phyloP scores from a whole-genome alignment of 2,113 vertebrate genomes.

The Myxocyprinus asiaticus region DNA sequence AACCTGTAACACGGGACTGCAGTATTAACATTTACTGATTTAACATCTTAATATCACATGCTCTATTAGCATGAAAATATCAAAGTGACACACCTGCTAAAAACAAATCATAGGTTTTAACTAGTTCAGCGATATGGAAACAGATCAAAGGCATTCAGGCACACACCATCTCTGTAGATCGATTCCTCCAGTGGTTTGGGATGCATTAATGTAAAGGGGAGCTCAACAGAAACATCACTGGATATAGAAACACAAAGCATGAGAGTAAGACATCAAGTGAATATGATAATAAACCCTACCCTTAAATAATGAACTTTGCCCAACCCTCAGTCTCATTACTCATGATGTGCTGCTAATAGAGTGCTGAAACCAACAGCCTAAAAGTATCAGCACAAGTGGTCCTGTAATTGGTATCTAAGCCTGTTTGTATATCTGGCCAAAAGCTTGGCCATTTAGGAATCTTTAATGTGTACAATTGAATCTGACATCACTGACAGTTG shows the following conservation, averaged over 20 bases:
- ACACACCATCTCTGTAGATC: constrained; percentile 81
- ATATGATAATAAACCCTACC: not conserved
- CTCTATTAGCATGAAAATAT: not conserved
- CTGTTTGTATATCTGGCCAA: not conserved
- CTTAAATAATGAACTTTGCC: not conserved
- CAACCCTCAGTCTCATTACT: not conserved
- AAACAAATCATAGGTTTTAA: not conserved
- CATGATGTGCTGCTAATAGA: not conserved
- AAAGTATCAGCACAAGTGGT: constrained; percentile 20
- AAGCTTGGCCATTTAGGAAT: constrained; percentile 9
- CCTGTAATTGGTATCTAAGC: constrained; percentile 8
- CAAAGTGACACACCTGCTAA: not conserved
- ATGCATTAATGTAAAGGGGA: constrained; percentile 95
- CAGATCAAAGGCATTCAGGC: not conserved
- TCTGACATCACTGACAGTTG: not conserved
- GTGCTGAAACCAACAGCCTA: constrained; percentile 2
- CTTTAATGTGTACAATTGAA: not conserved
- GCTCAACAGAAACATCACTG: constrained; percentile 91
- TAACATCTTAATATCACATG: not conserved
- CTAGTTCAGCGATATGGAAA: not conserved
- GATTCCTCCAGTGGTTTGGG: constrained; percentile 89
- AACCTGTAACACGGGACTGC: not conserved
- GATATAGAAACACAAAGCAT: constrained; percentile 33
- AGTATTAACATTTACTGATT: not conserved
- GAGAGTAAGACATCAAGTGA: not conserved